Evolutionary conservation across 2,888 invertebrate species (phyloP), one percentile per base, ranked within the genome.

Genomic region (Andrena hattorfiana): DNA sequence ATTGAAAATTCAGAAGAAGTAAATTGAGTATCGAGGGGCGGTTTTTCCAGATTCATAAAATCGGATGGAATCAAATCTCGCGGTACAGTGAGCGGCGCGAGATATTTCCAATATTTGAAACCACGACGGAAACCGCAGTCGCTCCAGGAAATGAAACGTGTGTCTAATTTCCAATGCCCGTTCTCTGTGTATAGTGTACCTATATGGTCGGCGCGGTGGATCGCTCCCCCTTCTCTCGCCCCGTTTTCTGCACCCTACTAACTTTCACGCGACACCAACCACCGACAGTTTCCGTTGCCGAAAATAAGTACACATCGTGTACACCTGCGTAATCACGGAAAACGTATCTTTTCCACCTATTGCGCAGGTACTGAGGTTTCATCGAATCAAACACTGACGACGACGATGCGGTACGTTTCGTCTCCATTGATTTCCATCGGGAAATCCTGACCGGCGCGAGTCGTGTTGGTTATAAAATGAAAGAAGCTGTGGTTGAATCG

Each of bases 81-180:
- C 81, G 85, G 89, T 89, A 90, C 92, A 92, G 92, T 91, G 92
- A 92, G 91, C 91, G 89, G 82, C 83, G 86, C 84, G 87, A 85
- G 91, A 91, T 92, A 92, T 92, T 93, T 93, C 91, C 93, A 92
- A 93, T 93, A 93, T 92, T 92, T 92, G 92, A 92, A 92, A 91
- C 87, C 85, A 87, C 86, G 89, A 86, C 93, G 93, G 93, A 93
- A 92, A 90, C 90, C 89, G 90, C 91, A 92, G 92, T 92, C 92
- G 91, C 87, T 91, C 84, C 93, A 93, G 93, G 93, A 93, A 93
- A 93, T 93, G 93, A 93, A 93, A 93, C 87, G 93, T 92, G 93
- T 92, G 93, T 93, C 93, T 93, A 93, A 93, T 93, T 93, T 93
- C 92, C 92, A 93, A 92, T 66, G 68, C 74, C 85, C 80, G 87